These are phyloP conservation scores for Penaeus chinensis DNA, from an alignment of 1,140 invertebrate species.

Conservation along the genomic window DNA sequence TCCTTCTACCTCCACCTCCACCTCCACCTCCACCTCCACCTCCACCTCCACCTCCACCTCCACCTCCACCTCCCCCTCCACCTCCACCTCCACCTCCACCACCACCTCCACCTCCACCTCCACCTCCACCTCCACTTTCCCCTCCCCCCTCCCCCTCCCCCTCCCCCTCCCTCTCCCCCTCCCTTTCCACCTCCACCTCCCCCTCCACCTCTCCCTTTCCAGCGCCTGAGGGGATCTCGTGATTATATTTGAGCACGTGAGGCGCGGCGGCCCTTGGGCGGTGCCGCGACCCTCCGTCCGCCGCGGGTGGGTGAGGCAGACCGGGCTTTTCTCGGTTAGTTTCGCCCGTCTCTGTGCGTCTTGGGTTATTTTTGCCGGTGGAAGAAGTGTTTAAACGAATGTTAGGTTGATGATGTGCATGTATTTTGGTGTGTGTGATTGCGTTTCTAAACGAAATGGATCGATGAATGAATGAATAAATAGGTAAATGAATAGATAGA, in stretches of 20 bases:
- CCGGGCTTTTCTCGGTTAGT: background rate
- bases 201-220: background rate
- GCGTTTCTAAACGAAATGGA: background rate
- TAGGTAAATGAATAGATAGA: too few relatives aligned
- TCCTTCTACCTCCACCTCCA: background rate
- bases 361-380: too few relatives aligned
- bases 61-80: background rate
- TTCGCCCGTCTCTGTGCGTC: background rate
- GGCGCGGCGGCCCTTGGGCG: too few relatives aligned
- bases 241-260: too few relatives aligned
- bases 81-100: background rate
- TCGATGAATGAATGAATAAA: background rate
- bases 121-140: background rate
- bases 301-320: too few relatives aligned
- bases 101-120: background rate
- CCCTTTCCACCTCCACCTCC: background rate
- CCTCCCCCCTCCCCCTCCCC: background rate
- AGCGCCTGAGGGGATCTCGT: too few relatives aligned
- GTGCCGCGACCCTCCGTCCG: too few relatives aligned
- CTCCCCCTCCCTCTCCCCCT: background rate
- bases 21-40: background rate
- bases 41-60: background rate
- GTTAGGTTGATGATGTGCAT: background rate
- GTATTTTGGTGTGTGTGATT: background rate
- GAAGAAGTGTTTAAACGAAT: background rate